A percentile compares a stretch with the other conserved stretches of the same genome.
phyloP scores from a whole-genome alignment of 2,113 vertebrate species.

The Elephas maximus region DNA sequence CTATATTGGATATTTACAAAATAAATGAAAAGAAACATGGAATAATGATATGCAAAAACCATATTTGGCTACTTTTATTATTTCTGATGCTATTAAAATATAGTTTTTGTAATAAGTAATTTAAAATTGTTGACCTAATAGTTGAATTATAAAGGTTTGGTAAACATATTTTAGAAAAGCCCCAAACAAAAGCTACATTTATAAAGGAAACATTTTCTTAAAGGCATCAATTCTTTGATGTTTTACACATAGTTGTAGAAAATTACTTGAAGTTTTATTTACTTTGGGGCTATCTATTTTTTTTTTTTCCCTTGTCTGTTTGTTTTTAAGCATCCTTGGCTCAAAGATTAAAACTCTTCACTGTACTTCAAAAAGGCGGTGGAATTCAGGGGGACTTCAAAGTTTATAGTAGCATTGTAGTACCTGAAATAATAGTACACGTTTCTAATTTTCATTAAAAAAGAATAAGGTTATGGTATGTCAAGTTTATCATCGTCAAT shows the following conservation, averaged over 20 bases:
- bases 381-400: background rate
- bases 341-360: background rate
- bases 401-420: background rate
- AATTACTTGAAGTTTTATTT: background rate
- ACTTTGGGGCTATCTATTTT: background rate
- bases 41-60: background rate
- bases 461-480: background rate
- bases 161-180: background rate
- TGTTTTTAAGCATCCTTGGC: background rate
- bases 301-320: background rate
- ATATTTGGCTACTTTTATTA: background rate
- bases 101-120: background rate
- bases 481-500: background rate
- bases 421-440: background rate
- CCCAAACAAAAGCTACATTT: background rate
- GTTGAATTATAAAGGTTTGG: background rate
- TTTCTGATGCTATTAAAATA: background rate
- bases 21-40: background rate
- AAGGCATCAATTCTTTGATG: background rate
- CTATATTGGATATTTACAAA: background rate
- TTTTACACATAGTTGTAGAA: background rate
- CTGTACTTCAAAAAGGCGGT: background rate
- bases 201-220: background rate
- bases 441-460: background rate
- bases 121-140: background rate